These are phyloP conservation scores for Sprattus sprattus DNA, from an alignment of 2,113 vertebrate genomes.

Conservation along the genomic window DNA sequence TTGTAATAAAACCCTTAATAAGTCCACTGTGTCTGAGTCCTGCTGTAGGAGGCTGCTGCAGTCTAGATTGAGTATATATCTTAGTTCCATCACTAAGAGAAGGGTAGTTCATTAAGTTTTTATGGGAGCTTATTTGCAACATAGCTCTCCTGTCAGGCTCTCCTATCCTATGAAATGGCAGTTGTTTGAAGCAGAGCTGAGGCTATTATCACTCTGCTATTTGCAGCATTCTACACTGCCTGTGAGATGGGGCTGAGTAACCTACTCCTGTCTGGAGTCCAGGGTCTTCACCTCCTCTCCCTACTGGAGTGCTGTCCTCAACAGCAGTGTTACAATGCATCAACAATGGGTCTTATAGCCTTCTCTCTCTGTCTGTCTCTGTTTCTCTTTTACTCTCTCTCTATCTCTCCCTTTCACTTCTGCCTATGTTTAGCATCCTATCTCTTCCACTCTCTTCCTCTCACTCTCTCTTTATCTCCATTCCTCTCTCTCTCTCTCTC, in stretches of 20 bases:
- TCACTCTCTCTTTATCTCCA: not conserved
- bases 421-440: not conserved
- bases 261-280: not conserved
- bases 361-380: not conserved
- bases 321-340: not conserved
- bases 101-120: not conserved
- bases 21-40: not conserved
- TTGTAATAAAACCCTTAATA: not conserved
- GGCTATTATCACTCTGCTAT: not conserved
- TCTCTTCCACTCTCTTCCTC: not conserved
- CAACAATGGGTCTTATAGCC: not conserved
- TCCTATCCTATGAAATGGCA: too few species aligned
- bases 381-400: not conserved
- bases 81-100: not conserved
- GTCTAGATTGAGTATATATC: not conserved
- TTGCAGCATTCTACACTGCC: not conserved
- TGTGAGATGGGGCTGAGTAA: not conserved
- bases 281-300: not conserved
- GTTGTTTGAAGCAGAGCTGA: not conserved
- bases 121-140: not conserved
- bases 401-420: not conserved
- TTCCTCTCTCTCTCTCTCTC: not conserved
- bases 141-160: not conserved
- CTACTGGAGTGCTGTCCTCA: not conserved
- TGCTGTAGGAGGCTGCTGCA: not conserved